Evolutionary conservation across 2,888 invertebrate species (phyloP), one percentile per base, ranked within the genome.

Genomic region (Strigamia transsilvanica): DNA sequence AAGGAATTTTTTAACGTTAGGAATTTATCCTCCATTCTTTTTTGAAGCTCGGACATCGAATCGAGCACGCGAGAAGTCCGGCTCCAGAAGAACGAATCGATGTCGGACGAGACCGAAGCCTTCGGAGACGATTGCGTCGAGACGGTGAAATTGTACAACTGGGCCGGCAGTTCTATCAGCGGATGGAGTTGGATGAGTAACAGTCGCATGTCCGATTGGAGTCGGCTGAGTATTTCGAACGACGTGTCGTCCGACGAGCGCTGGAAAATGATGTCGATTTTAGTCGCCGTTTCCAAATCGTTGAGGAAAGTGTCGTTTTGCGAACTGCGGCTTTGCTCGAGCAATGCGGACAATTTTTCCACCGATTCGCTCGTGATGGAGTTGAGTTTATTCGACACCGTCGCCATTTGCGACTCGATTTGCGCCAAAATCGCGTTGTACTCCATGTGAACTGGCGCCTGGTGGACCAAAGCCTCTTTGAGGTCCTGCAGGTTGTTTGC

Each of bases 21-120:
- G 32, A 80, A 56, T 27, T 27, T 80, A 12, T 56, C 80, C 13
- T 80, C 51, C 23, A 80, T 46, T 46, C 32, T 6, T 56, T 21
- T 80, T 18, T 80, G 80, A 27, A 80, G 46, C 2, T 77, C 38
- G 23, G 56, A 1, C 56, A 56, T 56, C 18, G 56, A 56, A 56
- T 56, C 56, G 18, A 56, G n/a, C 9, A 56, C 56, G 56, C 56
- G 56, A 0, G 56, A 56, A 56, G 56, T 56, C 0, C 56, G 56
- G 56, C 56, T 56, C 56, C 56, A 56, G n/a, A 56, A 56, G 18
- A 18, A 56, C 56, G 56, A 56, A 56, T 56, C 56, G 9, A 56
- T 56, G 56, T 56, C 56, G 21, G 56, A 56, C 9, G 56, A 5
- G n/a, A 18, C 56, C 56, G 56, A 56, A 56, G 56, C 0, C 21